These are phyloP conservation scores for Erithacus rubecula DNA, from an alignment of 2,797 vertebrate genomes.

Conservation along the genomic window DNA sequence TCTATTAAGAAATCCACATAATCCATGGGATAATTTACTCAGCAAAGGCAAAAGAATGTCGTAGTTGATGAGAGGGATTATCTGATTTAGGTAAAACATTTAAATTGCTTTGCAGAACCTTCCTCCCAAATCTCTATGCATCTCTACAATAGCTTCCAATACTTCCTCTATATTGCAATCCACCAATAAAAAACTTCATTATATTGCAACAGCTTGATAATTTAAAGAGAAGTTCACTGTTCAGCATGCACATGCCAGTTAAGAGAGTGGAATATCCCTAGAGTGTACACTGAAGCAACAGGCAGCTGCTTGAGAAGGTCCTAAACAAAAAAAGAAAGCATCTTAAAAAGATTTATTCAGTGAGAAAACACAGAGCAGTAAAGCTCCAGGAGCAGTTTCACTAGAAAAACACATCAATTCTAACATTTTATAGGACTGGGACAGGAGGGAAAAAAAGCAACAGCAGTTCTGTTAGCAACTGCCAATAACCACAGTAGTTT, in stretches of 20 bases:
- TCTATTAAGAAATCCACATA: neutral
- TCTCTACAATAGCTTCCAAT: neutral
- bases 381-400: conserved; percentile 42
- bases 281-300: neutral
- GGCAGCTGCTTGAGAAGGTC: conserved; percentile 7
- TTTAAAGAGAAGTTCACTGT: neutral
- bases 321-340: conserved; percentile 35
- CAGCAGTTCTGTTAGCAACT: conserved; percentile 55
- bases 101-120: neutral
- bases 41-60: neutral
- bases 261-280: neutral
- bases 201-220: neutral
- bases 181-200: neutral
- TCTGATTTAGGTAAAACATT: neutral
- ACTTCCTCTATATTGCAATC: neutral
- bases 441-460: conserved; percentile 13
- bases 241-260: conserved; percentile 39
- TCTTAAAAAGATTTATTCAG: conserved; percentile 4
- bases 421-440: neutral
- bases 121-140: neutral
- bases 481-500: neutral
- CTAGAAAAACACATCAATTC: neutral
- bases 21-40: neutral
- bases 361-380: conserved; percentile 9
- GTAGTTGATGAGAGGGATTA: neutral